phyloP scores from a whole-genome alignment of 2,797 vertebrate genomes.

The Ceryle rudis region DNA sequence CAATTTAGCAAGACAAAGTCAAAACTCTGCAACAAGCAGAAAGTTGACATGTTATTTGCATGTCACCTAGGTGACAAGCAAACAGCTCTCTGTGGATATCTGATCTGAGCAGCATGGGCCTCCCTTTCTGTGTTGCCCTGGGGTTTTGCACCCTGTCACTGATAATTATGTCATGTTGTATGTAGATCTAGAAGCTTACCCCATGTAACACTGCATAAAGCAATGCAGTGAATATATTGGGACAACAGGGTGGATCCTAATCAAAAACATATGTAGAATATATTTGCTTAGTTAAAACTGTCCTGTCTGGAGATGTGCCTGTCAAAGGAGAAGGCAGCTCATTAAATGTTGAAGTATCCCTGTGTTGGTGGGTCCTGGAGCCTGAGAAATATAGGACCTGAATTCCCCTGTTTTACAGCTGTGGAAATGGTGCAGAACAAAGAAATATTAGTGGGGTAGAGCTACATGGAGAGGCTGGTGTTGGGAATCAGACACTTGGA shows the following conservation, averaged over 20 bases:
- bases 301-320: background rate
- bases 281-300: constrained; percentile 31
- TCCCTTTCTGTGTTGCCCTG: background rate
- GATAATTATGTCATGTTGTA: constrained; percentile 23
- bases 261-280: constrained; percentile 1
- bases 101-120: background rate
- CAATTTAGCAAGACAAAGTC: background rate
- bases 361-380: background rate
- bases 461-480: background rate
- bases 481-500: background rate
- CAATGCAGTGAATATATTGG: background rate
- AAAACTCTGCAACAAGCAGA: background rate
- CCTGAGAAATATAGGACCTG: background rate
- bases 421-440: background rate
- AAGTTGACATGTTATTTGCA: background rate
- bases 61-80: background rate
- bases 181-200: constrained; percentile 25
- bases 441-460: background rate
- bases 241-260: background rate
- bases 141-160: constrained; percentile 18
- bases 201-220: background rate
- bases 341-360: background rate
- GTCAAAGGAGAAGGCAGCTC: constrained; percentile 11
- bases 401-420: background rate
- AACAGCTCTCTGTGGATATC: constrained; percentile 1